Percentiles rank a stretch among this genome's conserved stretches.
These are phyloP conservation scores for Poecilia latipinna DNA, from an alignment of 2,113 vertebrate species.

Conservation along the genomic window DNA sequence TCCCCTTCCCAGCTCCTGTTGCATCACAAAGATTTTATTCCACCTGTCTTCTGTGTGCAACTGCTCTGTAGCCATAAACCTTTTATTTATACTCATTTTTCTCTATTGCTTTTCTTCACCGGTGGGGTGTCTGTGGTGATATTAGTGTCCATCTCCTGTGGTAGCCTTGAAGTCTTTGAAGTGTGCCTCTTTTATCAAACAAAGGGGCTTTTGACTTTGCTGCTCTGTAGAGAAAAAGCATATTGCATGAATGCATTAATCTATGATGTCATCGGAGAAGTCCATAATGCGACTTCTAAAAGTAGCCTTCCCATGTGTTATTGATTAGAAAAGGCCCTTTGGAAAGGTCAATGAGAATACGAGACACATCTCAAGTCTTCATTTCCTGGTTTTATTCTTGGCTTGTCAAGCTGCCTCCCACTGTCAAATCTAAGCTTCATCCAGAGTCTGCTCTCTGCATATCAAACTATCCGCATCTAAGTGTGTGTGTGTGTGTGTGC, in stretches of 20 bases:
- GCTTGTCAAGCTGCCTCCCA: constrained; percentile 68
- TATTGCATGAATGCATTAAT: constrained; percentile 33
- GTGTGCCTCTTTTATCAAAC: constrained; percentile 29
- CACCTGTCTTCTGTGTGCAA: constrained; percentile 58
- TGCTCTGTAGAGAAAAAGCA: constrained; percentile 1
- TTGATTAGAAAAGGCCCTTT: constrained; percentile 62
- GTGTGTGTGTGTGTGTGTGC: constrained; percentile 6
- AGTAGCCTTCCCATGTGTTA: constrained; percentile 58
- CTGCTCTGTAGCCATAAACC: constrained; percentile 54
- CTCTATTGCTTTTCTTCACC: constrained; percentile 14
- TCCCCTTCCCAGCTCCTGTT: constrained; percentile 48
- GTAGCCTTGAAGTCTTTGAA: constrained; percentile 31
- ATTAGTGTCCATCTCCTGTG: constrained; percentile 6
- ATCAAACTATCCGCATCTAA: constrained; percentile 50
- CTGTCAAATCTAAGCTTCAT: constrained; percentile 68
- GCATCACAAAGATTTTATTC: constrained; percentile 61
- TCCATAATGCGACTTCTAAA: constrained; percentile 63
- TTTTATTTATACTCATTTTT: constrained; percentile 18
- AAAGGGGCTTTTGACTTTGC: constrained; percentile 1
- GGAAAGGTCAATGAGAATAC: constrained; percentile 72
- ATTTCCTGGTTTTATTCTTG: constrained; percentile 77
- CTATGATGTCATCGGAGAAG: constrained; percentile 54
- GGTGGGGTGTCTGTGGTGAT: constrained; percentile 21
- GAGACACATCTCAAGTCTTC: constrained; percentile 67
- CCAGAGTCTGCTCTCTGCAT: constrained; percentile 60